Base-by-base conservation (phyloP, 2,797 vertebrate species). In the Saxicola maurus region DNA sequence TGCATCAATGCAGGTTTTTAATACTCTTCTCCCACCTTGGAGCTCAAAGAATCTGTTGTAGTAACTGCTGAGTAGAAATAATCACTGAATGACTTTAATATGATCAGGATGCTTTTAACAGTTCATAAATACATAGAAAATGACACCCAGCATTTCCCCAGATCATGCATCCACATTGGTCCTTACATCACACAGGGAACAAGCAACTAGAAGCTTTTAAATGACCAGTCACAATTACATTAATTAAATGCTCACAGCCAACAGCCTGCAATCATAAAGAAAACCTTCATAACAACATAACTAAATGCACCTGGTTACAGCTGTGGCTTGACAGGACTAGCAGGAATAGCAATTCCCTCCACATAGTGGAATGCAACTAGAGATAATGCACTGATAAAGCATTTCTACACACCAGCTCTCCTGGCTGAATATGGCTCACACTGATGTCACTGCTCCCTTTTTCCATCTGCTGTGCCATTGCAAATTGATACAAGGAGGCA, bases 271-370 rank as follows among this genome's bases (percentile, higher is more conserved):
- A 83, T 40, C 20, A 73, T 35, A 72, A 49, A 6, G 18, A 62
- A 66, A 76, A 38, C 30, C 46, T 78, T 81, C 14, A 18, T 30
- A 76, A 91, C 48, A 89, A 23, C 4, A 0, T 9, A 86, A 65
- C 24, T 71, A 90, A 90, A 55, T 9, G 18, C 38, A 57, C 48
- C 53, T 40, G 33, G 56, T 61, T 75, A 69, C 66, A 76, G 59
- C 66, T 66, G 73, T 40, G 53, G 79, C 67, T 86, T 3, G 3
- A 73, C 74, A 73, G 77, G 77, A 78, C 30, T 3, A 60, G 79
- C 73, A 89, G 59, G 87, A 91, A 31, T 2, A 73, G 65, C 81
- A 66, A 86, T 55, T 57, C 48, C 66, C 37, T 77, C 59, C 80
- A 60, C 2, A 16, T 8, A 57, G 25, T 51, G 71, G 49, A 82